Evolutionary conservation across 2,888 invertebrate genomes (phyloP).

Genomic region (Ernsta delagoae): DNA sequence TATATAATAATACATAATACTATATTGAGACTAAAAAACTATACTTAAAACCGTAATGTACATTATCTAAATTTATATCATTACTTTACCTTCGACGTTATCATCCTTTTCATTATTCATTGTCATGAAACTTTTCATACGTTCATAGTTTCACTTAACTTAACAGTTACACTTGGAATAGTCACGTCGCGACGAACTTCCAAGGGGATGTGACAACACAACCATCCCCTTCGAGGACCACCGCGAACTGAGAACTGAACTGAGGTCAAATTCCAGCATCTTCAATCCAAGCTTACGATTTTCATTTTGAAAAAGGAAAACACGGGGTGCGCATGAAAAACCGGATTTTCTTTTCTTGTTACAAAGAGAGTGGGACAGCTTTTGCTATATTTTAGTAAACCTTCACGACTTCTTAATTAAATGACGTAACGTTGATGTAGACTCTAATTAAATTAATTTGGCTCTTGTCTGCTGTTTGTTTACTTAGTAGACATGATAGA

Average conservation of each 20-base stretch:
- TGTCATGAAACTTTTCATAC: background rate
- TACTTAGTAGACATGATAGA: too few relatives aligned
- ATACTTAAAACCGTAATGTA: too few relatives aligned
- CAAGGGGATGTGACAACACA: constrained; percentile 36
- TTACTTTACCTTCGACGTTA: constrained; percentile 23
- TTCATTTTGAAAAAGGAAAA: constrained; percentile 12
- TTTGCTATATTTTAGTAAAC: too few relatives aligned
- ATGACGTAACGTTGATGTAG: too few relatives aligned
- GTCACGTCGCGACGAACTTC: constrained; percentile 37
- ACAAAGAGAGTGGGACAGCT: too few relatives aligned
- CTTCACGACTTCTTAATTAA: too few relatives aligned
- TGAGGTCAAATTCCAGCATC: background rate
- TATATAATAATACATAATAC: too few relatives aligned
- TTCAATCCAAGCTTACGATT: background rate
- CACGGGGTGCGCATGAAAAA: background rate
- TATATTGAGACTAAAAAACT: too few relatives aligned
- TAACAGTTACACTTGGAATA: background rate
- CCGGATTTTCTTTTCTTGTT: background rate
- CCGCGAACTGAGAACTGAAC: constrained; percentile 30
- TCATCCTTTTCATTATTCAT: constrained; percentile 28
- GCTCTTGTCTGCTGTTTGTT: too few relatives aligned
- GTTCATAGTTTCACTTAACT: constrained; percentile 1
- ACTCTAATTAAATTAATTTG: too few relatives aligned
- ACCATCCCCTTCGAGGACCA: constrained; percentile 37
- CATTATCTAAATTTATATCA: too few relatives aligned